Evolutionary conservation across 2,797 vertebrate species (phyloP), one percentile per base, ranked within the genome.

Genomic region (Gadopsis marmoratus): DNA sequence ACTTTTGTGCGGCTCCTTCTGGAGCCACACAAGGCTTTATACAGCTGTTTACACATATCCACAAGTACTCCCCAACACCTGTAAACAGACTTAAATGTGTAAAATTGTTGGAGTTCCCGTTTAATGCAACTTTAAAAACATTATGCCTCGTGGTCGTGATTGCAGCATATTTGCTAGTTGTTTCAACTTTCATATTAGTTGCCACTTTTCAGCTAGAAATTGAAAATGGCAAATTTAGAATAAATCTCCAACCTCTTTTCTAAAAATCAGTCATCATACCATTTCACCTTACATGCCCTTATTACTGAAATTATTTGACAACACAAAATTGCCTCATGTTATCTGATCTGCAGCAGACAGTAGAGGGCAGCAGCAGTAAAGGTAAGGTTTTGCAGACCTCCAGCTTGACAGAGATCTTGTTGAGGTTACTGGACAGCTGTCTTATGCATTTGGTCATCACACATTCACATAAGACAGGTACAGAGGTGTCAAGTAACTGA

Each of bases 351-450:
- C 29, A 83, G 35, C 29, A 61, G 69, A 69, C 85, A 81, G 74
- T 45, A 89, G 90, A 88, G 76, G 85, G 86, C 89, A 90, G 86
- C 74, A 91, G 69, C 50, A 58, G 68, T 35, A 55, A 72, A 75
- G 63, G 14, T 33, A 78, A 75, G 78, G 10, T 26, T 50, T 17
- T 76, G 29, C 39, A 41, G 35, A 65, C 31, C 23, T 47, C 48
- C 4, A 65, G 13, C 23, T 41, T 53, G 23, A 23, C 21, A 60
- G 21, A 43, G 19, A 47, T 21, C 29, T 35, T 63, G 19, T 17
- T 39, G 12, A 71, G 35, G 35, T 71, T 23, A 63, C 7, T 19
- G 8, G 13, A 53, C 54, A 26, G 11, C 45, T 17, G 11, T 56
- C 53, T n/a, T 21, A 5, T 58, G 1, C 5, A 9, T 59, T 16